These are phyloP conservation scores for Poecilia latipinna DNA, from an alignment of 2,113 vertebrate genomes.

Conservation along the genomic window DNA sequence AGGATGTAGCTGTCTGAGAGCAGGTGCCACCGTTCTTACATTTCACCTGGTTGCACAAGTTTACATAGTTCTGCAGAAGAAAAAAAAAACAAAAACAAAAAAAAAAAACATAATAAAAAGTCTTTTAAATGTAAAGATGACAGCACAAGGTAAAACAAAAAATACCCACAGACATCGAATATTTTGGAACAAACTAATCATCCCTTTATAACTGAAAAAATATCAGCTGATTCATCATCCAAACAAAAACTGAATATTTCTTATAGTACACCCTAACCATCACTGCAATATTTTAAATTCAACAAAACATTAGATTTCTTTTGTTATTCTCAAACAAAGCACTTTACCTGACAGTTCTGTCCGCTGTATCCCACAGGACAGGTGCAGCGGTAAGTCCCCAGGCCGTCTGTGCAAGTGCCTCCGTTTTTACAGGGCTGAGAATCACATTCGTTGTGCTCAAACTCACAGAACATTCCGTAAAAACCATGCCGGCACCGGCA, in stretches of 20 bases:
- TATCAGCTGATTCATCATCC: background rate
- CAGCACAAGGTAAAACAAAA: background rate
- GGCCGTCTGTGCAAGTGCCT: conserved; percentile 87
- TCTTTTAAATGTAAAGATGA: background rate
- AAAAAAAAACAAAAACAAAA: background rate
- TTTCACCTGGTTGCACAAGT: conserved; percentile 85
- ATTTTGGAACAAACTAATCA: background rate
- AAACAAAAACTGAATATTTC: background rate
- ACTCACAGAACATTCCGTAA: conserved; percentile 87
- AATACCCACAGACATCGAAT: no score
- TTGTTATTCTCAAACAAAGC: background rate
- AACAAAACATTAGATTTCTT: background rate
- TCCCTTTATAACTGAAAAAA: background rate
- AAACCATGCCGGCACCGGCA: conserved; percentile 89
- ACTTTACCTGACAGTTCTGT: conserved; percentile 88
- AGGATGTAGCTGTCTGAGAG: conserved; percentile 82
- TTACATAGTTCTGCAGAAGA: conserved; percentile 79
- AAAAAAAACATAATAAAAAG: background rate
- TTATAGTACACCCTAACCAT: background rate
- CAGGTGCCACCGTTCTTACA: conserved; percentile 89
- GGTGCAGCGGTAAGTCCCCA: conserved; percentile 87
- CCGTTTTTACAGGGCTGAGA: conserved; percentile 91
- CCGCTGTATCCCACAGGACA: conserved; percentile 89
- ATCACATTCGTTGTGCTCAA: conserved; percentile 89
- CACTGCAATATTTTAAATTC: background rate